Percentiles rank a stretch among this genome's conserved stretches.
phyloP scores from a whole-genome alignment of 2,888 invertebrate genomes.

The Carpatolechia fugitivella region DNA sequence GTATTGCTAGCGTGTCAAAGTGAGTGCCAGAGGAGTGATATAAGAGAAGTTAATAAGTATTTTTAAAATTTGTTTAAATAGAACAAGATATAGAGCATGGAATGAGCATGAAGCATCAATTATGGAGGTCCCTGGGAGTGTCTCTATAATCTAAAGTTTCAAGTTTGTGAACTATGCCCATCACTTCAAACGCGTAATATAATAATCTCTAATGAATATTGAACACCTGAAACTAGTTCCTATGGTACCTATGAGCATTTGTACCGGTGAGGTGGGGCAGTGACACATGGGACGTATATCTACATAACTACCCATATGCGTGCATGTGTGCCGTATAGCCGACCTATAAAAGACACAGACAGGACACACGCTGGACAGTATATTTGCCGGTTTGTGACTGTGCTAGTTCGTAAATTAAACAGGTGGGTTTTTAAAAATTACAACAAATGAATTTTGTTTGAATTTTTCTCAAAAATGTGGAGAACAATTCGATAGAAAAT shows the following conservation, averaged over 20 bases:
- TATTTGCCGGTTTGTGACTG: slow-evolving; percentile 51
- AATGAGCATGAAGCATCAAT: too few relatives aligned
- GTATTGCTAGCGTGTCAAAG: too few relatives aligned
- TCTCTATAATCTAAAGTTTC: slow-evolving; percentile 30
- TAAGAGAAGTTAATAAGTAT: too few relatives aligned
- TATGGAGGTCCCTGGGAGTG: too few relatives aligned
- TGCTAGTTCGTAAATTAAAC: slow-evolving; percentile 45
- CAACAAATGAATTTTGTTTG: not conserved
- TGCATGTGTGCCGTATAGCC: slow-evolving; percentile 36
- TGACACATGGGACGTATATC: slow-evolving; percentile 32
- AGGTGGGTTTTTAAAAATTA: slow-evolving; percentile 41
- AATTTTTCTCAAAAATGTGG: too few relatives aligned
- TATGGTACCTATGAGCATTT: slow-evolving; percentile 26
- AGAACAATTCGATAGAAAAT: too few relatives aligned
- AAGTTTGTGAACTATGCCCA: slow-evolving; percentile 44
- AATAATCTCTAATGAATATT: slow-evolving; percentile 54
- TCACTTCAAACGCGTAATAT: slow-evolving; percentile 48
- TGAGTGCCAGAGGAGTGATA: too few relatives aligned
- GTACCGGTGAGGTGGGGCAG: slow-evolving; percentile 41
- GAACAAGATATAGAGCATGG: too few relatives aligned
- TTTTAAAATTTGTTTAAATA: too few relatives aligned
- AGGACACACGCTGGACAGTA: slow-evolving; percentile 53
- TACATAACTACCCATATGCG: slow-evolving; percentile 12
- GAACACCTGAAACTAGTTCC: slow-evolving; percentile 43
- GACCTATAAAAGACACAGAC: slow-evolving; percentile 69